phyloP scores from a whole-genome alignment of 2,113 vertebrate genomes.

The Gymnogyps californianus region DNA sequence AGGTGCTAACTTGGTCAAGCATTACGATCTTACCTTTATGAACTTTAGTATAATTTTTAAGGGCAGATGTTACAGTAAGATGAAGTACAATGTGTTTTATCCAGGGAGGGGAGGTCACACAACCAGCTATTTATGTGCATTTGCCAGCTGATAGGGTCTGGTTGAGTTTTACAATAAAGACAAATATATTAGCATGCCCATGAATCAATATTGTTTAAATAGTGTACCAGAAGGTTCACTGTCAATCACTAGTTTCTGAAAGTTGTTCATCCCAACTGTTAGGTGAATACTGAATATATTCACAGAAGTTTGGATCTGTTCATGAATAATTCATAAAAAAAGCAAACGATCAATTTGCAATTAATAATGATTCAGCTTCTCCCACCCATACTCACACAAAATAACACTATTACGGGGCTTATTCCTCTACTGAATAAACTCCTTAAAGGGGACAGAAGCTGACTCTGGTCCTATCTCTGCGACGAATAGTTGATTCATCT shows the following conservation, averaged over 20 bases:
- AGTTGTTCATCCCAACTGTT: constrained; percentile 69
- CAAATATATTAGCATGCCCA: constrained; percentile 54
- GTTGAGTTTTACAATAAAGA: not conserved
- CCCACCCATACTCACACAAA: not conserved
- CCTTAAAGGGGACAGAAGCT: not conserved
- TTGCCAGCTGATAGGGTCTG: constrained; percentile 44
- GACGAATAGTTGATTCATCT: not conserved
- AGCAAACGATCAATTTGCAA: constrained; percentile 46
- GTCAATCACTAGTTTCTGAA: constrained; percentile 65
- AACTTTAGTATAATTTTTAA: not conserved
- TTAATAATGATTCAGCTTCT: constrained; percentile 66
- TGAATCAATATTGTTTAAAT: constrained; percentile 64
- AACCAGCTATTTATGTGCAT: not conserved
- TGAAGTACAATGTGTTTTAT: not conserved
- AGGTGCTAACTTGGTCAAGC: not conserved
- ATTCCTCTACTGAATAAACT: not conserved
- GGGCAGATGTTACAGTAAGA: not conserved
- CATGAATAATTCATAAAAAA: constrained; percentile 63
- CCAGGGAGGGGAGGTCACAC: not conserved
- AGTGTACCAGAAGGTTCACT: constrained; percentile 66
- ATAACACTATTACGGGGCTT: not conserved
- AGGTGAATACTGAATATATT: constrained; percentile 65
- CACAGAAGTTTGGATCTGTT: constrained; percentile 67
- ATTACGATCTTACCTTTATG: not conserved
- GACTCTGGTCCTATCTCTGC: not conserved